Conservation (phyloP, 2,113 vertebrate species). For the Choloepus hoffmanni region DNA sequence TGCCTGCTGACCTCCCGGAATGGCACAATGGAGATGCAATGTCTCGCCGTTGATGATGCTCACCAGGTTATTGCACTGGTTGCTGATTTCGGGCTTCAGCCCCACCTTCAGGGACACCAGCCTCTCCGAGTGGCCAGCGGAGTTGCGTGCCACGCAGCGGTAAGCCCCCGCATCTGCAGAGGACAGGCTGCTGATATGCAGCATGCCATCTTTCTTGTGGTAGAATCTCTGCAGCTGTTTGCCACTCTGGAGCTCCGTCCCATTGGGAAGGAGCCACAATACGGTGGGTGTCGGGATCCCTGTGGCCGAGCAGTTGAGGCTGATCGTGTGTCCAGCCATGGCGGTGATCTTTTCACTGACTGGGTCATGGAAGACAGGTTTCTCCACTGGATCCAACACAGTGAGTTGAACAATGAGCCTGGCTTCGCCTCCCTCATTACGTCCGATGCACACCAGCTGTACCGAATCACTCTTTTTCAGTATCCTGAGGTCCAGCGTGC, state of each 20-base stretch:
- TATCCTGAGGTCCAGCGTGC: slow-evolving; percentile 91
- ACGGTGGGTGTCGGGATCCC: slow-evolving; percentile 84
- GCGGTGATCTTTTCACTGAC: slow-evolving; percentile 87
- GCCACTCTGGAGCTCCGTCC: slow-evolving; percentile 87
- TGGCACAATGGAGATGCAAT: slow-evolving; percentile 90
- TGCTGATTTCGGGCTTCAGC: slow-evolving; percentile 87
- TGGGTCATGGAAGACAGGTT: slow-evolving; percentile 84
- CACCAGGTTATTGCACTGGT: slow-evolving; percentile 88
- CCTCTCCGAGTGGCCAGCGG: slow-evolving; percentile 87
- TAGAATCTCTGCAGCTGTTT: slow-evolving; percentile 87
- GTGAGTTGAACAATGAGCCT: slow-evolving; percentile 89
- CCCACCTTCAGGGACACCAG: slow-evolving; percentile 89
- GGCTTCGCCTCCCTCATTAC: slow-evolving; percentile 94
- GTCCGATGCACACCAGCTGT: slow-evolving; percentile 90
- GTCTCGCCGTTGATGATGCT: slow-evolving; percentile 91
- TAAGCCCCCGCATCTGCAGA: slow-evolving; percentile 91
- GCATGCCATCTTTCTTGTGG: slow-evolving; percentile 89
- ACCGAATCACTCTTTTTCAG: slow-evolving; percentile 88
- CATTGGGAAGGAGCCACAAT: slow-evolving; percentile 93
- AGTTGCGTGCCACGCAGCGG: slow-evolving; percentile 90
- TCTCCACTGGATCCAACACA: slow-evolving; percentile 85
- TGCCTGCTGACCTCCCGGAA: slow-evolving; percentile 71
- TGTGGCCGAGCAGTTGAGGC: slow-evolving; percentile 91
- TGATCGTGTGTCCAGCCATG: slow-evolving; percentile 89
- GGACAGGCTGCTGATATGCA: slow-evolving; percentile 90